Evolutionary conservation across 2,888 invertebrate species (phyloP).

Genomic region (Lycophotia porphyrea): DNA sequence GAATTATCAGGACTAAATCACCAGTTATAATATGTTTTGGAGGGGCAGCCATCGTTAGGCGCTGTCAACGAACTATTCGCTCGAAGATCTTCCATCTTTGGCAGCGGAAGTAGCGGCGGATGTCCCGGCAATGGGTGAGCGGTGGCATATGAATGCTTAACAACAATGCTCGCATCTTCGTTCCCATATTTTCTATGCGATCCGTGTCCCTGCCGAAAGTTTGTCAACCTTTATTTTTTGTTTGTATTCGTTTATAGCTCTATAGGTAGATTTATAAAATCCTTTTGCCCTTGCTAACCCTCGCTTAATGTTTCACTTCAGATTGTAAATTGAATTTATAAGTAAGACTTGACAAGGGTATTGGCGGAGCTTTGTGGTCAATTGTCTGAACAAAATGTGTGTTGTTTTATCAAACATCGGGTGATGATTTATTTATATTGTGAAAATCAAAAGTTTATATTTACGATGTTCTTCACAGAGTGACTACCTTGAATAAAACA

Average conservation of each 20-base stretch:
- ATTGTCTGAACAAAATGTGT: constrained; percentile 44
- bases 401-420: constrained; percentile 41
- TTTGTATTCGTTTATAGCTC: constrained; percentile 77
- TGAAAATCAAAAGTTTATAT: constrained; percentile 24
- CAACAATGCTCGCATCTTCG: constrained; percentile 84
- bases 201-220: constrained; percentile 87
- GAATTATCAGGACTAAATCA: constrained; percentile 68
- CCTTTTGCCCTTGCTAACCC: constrained; percentile 61
- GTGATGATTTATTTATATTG: constrained; percentile 35
- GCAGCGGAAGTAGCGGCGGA: constrained; percentile 89
- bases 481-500: constrained; percentile 48
- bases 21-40: constrained; percentile 76
- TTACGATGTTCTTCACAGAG: constrained; percentile 34
- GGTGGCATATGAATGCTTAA: constrained; percentile 88
- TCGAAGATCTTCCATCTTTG: constrained; percentile 89
- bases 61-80: constrained; percentile 87
- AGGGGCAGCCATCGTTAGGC: constrained; percentile 70
- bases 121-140: constrained; percentile 90
- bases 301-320: constrained; percentile 53
- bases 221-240: constrained; percentile 89
- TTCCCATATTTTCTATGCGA: constrained; percentile 88
- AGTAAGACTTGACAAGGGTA: constrained; percentile 61
- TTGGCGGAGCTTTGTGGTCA: constrained; percentile 43
- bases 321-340: constrained; percentile 65
- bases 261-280: constrained; percentile 64